Evolutionary conservation across 2,113 vertebrate genomes (phyloP).

Genomic region (Gambusia holbrooki): DNA sequence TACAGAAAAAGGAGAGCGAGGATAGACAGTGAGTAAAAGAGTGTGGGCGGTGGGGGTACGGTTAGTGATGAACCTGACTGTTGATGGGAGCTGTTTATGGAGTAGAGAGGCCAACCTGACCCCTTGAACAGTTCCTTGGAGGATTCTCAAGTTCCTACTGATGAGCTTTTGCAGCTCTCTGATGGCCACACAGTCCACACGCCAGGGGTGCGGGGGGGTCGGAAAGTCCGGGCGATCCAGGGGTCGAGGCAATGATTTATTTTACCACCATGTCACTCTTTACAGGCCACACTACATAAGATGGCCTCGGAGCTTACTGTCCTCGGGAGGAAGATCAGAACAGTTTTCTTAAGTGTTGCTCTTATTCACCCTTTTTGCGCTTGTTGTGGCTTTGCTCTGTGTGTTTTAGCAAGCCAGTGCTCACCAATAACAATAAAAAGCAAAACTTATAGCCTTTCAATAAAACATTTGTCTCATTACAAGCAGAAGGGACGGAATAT

Average conservation of each 20-base stretch:
- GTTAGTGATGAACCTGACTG: slow-evolving; percentile 72
- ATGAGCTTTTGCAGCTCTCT: slow-evolving; percentile 73
- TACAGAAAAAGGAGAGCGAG: slow-evolving; percentile 55
- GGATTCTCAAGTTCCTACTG: slow-evolving; percentile 71
- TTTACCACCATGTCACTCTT: slow-evolving; percentile 75
- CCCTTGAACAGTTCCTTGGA: slow-evolving; percentile 73
- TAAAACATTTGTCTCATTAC: neutral
- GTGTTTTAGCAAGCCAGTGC: slow-evolving; percentile 4
- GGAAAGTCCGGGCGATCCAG: slow-evolving; percentile 5
- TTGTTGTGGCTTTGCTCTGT: slow-evolving; percentile 6
- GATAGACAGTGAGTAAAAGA: slow-evolving; percentile 72
- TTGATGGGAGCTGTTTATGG: slow-evolving; percentile 68
- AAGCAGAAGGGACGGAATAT: neutral
- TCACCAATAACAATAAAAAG: neutral
- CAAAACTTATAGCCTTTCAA: neutral
- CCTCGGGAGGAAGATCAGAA: slow-evolving; percentile 75
- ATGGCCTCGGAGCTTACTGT: slow-evolving; percentile 74
- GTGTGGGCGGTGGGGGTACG: slow-evolving; percentile 49
- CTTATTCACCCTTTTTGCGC: slow-evolving; percentile 13
- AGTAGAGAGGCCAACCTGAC: slow-evolving; percentile 59
- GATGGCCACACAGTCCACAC: slow-evolving; percentile 63
- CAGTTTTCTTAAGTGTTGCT: slow-evolving; percentile 68
- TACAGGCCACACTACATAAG: slow-evolving; percentile 70
- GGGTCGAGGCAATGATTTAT: slow-evolving; percentile 73
- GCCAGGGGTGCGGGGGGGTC: slow-evolving; percentile 2